Percentiles rank a stretch among this genome's conserved stretches.
Evolutionary conservation across 2,113 vertebrate genomes (phyloP).

Genomic region (Shinisaurus crocodilurus): DNA sequence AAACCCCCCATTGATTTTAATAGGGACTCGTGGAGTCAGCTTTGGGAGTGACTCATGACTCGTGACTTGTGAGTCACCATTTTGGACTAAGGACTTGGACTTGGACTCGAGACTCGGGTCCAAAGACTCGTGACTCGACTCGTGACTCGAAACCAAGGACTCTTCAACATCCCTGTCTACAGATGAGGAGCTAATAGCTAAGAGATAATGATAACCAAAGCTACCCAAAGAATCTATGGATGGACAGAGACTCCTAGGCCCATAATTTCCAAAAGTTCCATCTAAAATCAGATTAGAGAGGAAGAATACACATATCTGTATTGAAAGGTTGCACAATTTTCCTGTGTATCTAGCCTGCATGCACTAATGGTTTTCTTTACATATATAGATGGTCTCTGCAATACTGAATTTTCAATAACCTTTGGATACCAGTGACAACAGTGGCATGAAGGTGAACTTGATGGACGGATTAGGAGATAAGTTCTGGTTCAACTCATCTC

Average conservation of each 20-base stretch:
- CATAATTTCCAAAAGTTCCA: background rate
- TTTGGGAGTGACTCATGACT: too few relatives aligned
- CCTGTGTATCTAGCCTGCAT: background rate
- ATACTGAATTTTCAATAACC: constrained; percentile 27
- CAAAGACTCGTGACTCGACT: too few relatives aligned
- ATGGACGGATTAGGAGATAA: constrained; percentile 34
- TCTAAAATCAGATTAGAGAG: background rate
- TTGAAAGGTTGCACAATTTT: background rate
- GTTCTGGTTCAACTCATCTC: constrained; percentile 35
- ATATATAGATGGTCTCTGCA: background rate
- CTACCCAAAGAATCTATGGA: background rate
- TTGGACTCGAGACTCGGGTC: too few relatives aligned
- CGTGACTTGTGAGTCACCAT: too few relatives aligned
- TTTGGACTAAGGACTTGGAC: too few relatives aligned
- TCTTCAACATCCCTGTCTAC: too few relatives aligned
- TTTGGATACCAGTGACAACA: constrained; percentile 21
- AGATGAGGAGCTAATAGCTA: background rate
- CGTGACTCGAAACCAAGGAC: too few relatives aligned
- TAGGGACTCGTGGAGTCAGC: too few relatives aligned
- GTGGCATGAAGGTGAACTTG: constrained; percentile 40
- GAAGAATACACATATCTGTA: background rate
- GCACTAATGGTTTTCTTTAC: background rate
- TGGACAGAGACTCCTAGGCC: background rate
- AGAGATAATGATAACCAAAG: background rate
- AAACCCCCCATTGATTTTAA: too few relatives aligned